Conservation (phyloP, 1,140 invertebrate genomes). For the Hesperophylax magnus region DNA sequence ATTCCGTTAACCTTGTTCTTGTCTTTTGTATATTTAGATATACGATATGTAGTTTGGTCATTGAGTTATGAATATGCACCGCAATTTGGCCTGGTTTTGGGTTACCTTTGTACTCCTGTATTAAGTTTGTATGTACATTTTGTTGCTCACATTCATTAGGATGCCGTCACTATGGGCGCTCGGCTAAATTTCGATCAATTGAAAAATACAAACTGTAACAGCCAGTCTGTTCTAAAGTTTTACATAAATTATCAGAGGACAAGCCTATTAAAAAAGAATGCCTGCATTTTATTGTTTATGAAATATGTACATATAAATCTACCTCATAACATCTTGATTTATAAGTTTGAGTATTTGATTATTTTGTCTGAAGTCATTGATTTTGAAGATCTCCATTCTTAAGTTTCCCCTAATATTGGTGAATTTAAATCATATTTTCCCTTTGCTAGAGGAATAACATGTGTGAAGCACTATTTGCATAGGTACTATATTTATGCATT, state of each 20-base stretch:
- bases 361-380: too few species aligned
- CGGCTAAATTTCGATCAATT: slow-evolving; percentile 5
- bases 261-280: slow-evolving; percentile 18
- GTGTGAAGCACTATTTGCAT: too few species aligned
- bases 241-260: background rate
- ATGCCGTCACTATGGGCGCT: background rate
- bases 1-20: slow-evolving; percentile 25
- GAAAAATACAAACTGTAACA: slow-evolving; percentile 3
- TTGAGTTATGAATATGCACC: background rate
- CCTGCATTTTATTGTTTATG: background rate
- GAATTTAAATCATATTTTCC: too few species aligned
- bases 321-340: too few species aligned
- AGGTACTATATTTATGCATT: too few species aligned
- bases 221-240: slow-evolving; percentile 28
- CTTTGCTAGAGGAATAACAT: too few species aligned
- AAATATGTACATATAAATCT: too few species aligned
- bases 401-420: too few species aligned
- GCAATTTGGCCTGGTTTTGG: background rate
- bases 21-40: slow-evolving; percentile 19
- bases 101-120: background rate
- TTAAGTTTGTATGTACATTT: background rate
- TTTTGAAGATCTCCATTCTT: too few species aligned
- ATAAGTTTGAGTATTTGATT: too few species aligned
- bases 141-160: background rate
- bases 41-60: slow-evolving; percentile 43